Evolutionary conservation across 2,113 vertebrate genomes (phyloP).

Genomic region (Brienomyrus longianalis): DNA sequence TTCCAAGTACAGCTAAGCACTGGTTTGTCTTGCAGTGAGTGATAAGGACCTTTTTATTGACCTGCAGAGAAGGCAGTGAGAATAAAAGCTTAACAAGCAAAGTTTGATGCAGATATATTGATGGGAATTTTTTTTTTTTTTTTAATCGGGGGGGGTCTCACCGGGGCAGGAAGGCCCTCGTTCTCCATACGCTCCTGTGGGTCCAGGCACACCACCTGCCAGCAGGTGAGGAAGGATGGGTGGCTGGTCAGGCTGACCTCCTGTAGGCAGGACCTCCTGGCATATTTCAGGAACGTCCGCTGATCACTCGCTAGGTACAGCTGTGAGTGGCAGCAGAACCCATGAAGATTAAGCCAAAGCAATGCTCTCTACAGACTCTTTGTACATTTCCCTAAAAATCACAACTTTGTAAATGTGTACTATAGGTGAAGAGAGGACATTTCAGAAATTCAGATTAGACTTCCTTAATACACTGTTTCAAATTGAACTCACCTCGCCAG

Average conservation of each 20-base stretch:
- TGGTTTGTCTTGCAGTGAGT: constrained; percentile 77
- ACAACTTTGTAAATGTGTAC: background rate
- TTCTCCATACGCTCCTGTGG: constrained; percentile 78
- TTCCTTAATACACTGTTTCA: background rate
- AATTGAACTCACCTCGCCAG: constrained; percentile 53
- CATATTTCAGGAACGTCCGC: constrained; percentile 61
- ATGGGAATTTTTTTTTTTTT: too few species aligned
- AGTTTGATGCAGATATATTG: background rate
- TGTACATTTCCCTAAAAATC: background rate
- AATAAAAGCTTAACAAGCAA: background rate
- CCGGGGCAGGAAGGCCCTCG: constrained; percentile 72
- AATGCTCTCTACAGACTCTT: background rate
- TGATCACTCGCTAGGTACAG: constrained; percentile 78
- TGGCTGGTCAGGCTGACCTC: constrained; percentile 66
- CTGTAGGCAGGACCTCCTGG: constrained; percentile 74
- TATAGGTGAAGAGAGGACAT: background rate
- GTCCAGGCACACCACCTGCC: constrained; percentile 70
- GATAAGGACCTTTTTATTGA: constrained; percentile 69
- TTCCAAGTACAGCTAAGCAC: constrained; percentile 67
- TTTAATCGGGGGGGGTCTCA: constrained; percentile 61
- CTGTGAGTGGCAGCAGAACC: constrained; percentile 50
- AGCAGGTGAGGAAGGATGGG: constrained; percentile 63
- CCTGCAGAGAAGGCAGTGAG: constrained; percentile 52
- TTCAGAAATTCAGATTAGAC: background rate
- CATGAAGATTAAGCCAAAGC: background rate